Conservation (phyloP, 2,797 vertebrate species). For the Hoplostethus atlanticus region DNA sequence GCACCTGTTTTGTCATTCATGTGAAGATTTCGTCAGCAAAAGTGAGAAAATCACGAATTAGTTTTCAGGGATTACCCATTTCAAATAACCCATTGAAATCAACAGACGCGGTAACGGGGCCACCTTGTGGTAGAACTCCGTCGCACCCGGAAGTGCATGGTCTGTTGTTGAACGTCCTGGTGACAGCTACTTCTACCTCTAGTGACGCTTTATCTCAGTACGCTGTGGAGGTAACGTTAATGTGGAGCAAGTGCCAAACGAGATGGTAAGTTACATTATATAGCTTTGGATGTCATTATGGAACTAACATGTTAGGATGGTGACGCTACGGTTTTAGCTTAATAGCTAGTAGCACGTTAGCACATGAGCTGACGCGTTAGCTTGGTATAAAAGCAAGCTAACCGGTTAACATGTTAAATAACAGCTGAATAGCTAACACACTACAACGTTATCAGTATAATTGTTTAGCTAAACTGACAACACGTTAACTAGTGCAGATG, state of each 20-base stretch:
- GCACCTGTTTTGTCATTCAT: background rate
- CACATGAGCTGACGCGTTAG: conserved; percentile 8
- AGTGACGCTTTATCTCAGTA: background rate
- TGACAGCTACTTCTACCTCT: background rate
- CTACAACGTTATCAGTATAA: background rate
- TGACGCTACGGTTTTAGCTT: background rate
- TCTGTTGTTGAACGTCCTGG: conserved; percentile 6
- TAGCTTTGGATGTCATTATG: background rate
- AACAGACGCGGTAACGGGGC: conserved; percentile 18
- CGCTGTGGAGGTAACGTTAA: conserved; percentile 40
- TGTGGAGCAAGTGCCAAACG: conserved; percentile 49
- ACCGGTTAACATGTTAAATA: background rate
- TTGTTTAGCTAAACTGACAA: background rate
- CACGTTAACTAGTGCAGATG: background rate
- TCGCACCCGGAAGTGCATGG: conserved; percentile 65
- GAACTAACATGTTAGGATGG: background rate
- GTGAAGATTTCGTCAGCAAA: background rate
- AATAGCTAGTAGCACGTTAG: conserved; percentile 46
- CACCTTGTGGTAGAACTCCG: conserved; percentile 52
- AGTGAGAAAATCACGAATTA: background rate
- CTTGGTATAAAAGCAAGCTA: conserved; percentile 1
- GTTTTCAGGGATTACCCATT: no score
- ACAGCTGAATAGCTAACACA: background rate
- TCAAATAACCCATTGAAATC: background rate
- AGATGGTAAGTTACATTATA: conserved; percentile 61